These are phyloP conservation scores for Ophiodon elongatus DNA, from an alignment of 2,113 vertebrate species.

Conservation along the genomic window DNA sequence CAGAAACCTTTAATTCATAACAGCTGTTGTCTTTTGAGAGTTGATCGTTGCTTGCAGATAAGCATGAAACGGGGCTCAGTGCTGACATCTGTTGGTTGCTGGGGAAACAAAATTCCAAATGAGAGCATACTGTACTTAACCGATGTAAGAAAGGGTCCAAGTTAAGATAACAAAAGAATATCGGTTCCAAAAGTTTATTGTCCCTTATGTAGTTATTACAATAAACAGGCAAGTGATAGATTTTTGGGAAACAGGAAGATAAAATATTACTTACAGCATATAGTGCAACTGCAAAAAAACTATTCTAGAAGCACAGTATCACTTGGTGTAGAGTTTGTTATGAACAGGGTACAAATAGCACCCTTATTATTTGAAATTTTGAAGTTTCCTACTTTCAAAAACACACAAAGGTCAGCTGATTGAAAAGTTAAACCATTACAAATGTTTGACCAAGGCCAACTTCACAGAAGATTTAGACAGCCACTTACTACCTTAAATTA, in stretches of 20 bases:
- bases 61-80: constrained; percentile 29
- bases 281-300: constrained; percentile 24
- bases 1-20: neutral
- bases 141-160: neutral
- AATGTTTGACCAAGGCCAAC: constrained; percentile 8
- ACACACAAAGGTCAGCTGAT: constrained; percentile 13
- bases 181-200: constrained; percentile 56
- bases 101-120: neutral
- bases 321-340: constrained; percentile 31
- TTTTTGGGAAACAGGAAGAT: constrained; percentile 20
- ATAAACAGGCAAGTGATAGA: constrained; percentile 19
- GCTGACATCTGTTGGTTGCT: constrained; percentile 69
- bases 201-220: constrained; percentile 30
- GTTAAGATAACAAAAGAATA: neutral
- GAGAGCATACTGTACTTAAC: neutral
- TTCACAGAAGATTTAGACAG: constrained; percentile 35
- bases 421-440: constrained; percentile 13
- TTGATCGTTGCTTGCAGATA: neutral
- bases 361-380: constrained; percentile 17
- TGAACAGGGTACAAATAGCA: constrained; percentile 27
- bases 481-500: constrained; percentile 23
- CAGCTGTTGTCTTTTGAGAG: neutral
- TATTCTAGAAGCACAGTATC: constrained; percentile 46
- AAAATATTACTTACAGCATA: constrained; percentile 29
- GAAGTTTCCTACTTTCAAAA: constrained; percentile 20